Base-by-base conservation (phyloP, 2,797 vertebrate species). In the Urocyon cinereoargenteus region DNA sequence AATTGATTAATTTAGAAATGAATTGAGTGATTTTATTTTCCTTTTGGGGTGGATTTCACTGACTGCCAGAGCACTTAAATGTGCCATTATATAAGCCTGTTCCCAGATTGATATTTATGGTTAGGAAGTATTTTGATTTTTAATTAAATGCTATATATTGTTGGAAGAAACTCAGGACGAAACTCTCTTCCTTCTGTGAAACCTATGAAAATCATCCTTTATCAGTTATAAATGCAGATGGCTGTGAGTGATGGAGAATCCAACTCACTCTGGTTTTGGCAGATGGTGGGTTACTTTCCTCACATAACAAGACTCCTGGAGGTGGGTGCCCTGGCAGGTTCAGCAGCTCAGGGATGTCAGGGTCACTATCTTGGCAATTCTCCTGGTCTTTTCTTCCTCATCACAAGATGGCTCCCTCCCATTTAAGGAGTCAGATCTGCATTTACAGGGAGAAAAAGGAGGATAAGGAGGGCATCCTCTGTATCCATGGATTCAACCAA, bases 91-190 rank as follows among this genome's bases (percentile, higher is more conserved):
- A 68, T 92, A 34, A 95, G 28, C 24, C 83, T 78, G 11, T 84
- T 78, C 55, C 45, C 70, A 75, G n/a, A 84, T 82, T 88, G 78
- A 89, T 68, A 75, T 61, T 88, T 53, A 64, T 49, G 40, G n/a
- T 53, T 90, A 78, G 40, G 40, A 94, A 83, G 75, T 83, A 59
- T 70, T 92, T 89, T 93, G 62, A 91, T 85, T 91, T 93, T 95
- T 83, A 83, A 92, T 88, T 94, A 92, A 94, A 73, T 93, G 45
- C 62, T 88, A 5, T 61, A 13, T 75, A 70, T 88, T 88, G 49
- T 86, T 95, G 40, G 72, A 92, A 96, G 90, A 90, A 86, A 78
- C 61, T 70, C 64, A 94, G 15, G 68, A 70, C 31, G 8, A 88
- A 86, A 53, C 49, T 96, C 18, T 78, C 61, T 90, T 24, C 40